Evolutionary conservation across 2,888 invertebrate genomes (phyloP).

Genomic region (Cylindroiulus punctatus): DNA sequence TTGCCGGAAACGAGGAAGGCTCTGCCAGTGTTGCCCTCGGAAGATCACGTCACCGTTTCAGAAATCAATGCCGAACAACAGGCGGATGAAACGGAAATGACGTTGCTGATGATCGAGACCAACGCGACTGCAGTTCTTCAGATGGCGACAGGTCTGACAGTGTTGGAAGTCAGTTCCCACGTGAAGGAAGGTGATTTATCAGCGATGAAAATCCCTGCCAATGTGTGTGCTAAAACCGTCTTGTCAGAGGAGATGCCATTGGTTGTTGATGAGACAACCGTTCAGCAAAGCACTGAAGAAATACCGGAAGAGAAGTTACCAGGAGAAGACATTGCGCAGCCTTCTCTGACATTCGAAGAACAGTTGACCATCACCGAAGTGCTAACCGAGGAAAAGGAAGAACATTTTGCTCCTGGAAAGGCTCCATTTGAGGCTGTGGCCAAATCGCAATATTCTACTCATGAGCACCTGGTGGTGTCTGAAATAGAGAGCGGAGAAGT

Average conservation of each 20-base stretch:
- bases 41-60: slow-evolving; percentile 60
- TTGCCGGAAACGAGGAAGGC: slow-evolving; percentile 54
- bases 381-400: slow-evolving; percentile 55
- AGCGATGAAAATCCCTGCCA: slow-evolving; percentile 8
- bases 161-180: slow-evolving; percentile 53
- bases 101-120: slow-evolving; percentile 50
- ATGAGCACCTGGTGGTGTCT: slow-evolving; percentile 56
- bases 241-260: slow-evolving; percentile 42
- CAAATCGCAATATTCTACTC: slow-evolving; percentile 53
- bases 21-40: slow-evolving; percentile 31
- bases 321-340: slow-evolving; percentile 53
- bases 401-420: slow-evolving; percentile 56
- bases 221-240: background rate
- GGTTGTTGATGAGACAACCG: slow-evolving; percentile 57
- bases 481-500: slow-evolving; percentile 55
- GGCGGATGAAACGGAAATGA: slow-evolving; percentile 55
- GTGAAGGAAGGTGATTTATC: slow-evolving; percentile 48
- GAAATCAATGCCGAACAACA: slow-evolving; percentile 59
- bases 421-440: slow-evolving; percentile 48
- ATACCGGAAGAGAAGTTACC: slow-evolving; percentile 52
- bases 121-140: slow-evolving; percentile 55
- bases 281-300: slow-evolving; percentile 58
- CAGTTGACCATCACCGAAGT: slow-evolving; percentile 54
- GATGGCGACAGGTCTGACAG: slow-evolving; percentile 49
- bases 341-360: slow-evolving; percentile 57